These are phyloP conservation scores for Blennius ocellaris DNA, from an alignment of 2,113 vertebrate species.

Conservation along the genomic window DNA sequence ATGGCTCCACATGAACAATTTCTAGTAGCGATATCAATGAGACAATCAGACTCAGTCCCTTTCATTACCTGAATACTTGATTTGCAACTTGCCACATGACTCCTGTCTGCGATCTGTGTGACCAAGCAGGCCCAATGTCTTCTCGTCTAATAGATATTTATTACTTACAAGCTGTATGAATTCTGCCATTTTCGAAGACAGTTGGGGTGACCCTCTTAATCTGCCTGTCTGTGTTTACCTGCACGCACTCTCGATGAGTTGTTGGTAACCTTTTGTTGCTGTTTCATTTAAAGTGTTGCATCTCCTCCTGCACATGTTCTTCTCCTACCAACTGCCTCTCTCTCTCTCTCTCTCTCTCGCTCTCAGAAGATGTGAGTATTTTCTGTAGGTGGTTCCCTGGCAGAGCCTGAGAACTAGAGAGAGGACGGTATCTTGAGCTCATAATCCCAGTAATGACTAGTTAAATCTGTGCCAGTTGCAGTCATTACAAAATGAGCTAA, in stretches of 20 bases:
- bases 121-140: background rate
- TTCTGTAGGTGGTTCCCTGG: constrained; percentile 70
- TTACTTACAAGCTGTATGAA: background rate
- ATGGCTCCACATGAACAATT: constrained; percentile 53
- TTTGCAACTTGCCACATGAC: background rate
- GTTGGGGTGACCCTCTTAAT: background rate
- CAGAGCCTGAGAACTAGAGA: constrained; percentile 41
- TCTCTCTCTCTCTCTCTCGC: constrained; percentile 11
- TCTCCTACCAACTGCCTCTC: background rate
- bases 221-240: constrained; percentile 12
- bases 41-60: background rate
- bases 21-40: background rate
- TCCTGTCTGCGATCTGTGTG: background rate
- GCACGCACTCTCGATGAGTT: background rate
- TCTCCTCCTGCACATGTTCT: constrained; percentile 13
- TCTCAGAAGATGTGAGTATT: constrained; percentile 47
- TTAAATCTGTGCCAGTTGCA: constrained; percentile 21
- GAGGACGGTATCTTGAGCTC: constrained; percentile 50
- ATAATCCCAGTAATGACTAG: constrained; percentile 39
- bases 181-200: background rate
- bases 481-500: constrained; percentile 16
- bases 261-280: constrained; percentile 9
- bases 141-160: constrained; percentile 1
- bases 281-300: background rate
- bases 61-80: background rate